Evolutionary conservation across 2,888 invertebrate species (phyloP).

Genomic region (Eutolmus rufibarbis): DNA sequence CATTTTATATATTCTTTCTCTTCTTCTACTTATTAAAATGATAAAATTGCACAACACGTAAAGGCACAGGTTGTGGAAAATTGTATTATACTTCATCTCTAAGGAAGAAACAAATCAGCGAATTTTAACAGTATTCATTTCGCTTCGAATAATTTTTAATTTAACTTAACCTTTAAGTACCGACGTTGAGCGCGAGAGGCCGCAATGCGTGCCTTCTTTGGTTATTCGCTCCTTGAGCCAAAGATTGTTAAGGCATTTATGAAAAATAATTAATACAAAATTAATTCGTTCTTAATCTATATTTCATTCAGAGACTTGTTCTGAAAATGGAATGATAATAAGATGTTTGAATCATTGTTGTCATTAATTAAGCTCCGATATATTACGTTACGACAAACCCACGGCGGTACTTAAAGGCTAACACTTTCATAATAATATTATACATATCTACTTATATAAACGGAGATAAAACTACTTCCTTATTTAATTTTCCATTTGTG

Average conservation of each 20-base stretch:
- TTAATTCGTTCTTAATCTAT: no score
- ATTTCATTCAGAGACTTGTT: no score
- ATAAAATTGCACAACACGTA: slow-evolving; percentile 11
- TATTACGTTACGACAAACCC: no score
- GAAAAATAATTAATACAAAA: no score
- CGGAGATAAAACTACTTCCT: background rate
- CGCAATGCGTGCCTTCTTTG: no score
- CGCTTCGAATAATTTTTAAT: background rate
- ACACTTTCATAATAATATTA: background rate
- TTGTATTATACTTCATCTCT: background rate
- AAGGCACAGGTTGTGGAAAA: slow-evolving; percentile 5
- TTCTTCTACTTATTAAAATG: background rate
- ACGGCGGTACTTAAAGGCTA: no score
- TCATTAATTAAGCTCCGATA: no score
- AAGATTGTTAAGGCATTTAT: no score
- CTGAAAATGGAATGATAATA: no score
- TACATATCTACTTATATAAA: background rate
- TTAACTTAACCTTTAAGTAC: background rate
- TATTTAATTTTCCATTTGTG: background rate
- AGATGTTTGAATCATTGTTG: no score
- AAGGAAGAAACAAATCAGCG: background rate
- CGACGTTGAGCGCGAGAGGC: no score
- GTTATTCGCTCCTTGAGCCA: no score
- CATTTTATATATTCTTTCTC: background rate
- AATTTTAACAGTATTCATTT: background rate